Conservation (phyloP, 1,140 invertebrate species). For the Drosophila albomicans region DNA sequence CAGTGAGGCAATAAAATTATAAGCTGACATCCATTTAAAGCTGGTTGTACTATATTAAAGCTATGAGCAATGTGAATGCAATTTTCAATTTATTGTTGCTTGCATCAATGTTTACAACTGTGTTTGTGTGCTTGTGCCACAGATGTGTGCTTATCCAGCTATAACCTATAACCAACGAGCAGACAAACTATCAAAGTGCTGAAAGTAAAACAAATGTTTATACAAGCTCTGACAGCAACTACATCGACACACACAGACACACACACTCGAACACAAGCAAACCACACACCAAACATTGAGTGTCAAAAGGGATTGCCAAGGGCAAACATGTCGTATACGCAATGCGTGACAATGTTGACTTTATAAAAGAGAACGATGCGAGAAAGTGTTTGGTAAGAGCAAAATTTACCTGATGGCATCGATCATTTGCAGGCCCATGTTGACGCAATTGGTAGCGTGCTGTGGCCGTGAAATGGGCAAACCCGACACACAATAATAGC, state of each 20-base stretch:
- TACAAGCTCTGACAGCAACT: constrained; percentile 33
- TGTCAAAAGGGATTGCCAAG: constrained; percentile 58
- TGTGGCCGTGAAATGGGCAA: constrained; percentile 95
- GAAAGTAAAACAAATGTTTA: constrained; percentile 53
- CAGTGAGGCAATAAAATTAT: constrained; percentile 12
- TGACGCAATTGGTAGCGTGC: constrained; percentile 97
- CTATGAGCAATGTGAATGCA: constrained; percentile 5
- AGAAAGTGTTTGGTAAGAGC: background rate
- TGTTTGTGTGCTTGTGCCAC: constrained; percentile 31
- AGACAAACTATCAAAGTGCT: constrained; percentile 52
- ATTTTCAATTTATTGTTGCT: constrained; percentile 33
- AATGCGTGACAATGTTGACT: constrained; percentile 60
- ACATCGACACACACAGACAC: constrained; percentile 14
- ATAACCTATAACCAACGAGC: constrained; percentile 19
- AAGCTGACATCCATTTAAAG: constrained; percentile 7
- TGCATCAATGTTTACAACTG: background rate
- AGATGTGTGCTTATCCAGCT: constrained; percentile 11
- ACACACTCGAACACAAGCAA: constrained; percentile 17
- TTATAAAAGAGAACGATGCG: constrained; percentile 3
- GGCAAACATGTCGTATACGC: constrained; percentile 70
- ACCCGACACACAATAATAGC: constrained; percentile 98
- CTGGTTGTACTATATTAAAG: constrained; percentile 18
- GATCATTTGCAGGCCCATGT: constrained; percentile 98
- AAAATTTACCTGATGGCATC: constrained; percentile 95
- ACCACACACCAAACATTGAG: constrained; percentile 49